Percentiles rank a stretch among this genome's conserved stretches.
These are phyloP conservation scores for Flexamia atlantica DNA, from an alignment of 2,888 invertebrate genomes.

Conservation along the genomic window DNA sequence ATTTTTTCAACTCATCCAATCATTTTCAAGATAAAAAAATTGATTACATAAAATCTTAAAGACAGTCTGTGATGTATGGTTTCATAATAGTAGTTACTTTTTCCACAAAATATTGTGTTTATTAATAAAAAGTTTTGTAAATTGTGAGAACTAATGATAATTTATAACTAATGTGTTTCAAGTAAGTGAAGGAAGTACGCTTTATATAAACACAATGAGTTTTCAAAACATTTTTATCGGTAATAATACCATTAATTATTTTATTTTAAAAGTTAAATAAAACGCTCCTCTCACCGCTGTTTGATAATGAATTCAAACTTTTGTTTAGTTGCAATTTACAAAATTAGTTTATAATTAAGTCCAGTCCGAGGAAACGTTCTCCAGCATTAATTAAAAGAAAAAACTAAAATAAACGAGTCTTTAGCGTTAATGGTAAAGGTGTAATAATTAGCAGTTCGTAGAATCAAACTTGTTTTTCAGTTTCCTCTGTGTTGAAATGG, in stretches of 20 bases:
- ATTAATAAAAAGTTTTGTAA: too few species aligned
- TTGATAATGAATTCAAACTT: conserved; percentile 8
- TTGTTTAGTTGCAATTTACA: conserved; percentile 2
- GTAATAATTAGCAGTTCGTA: background rate
- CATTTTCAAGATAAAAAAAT: too few species aligned
- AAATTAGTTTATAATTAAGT: conserved; percentile 20
- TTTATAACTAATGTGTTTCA: background rate
- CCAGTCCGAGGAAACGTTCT: background rate
- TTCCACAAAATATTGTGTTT: too few species aligned
- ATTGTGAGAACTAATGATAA: too few species aligned
- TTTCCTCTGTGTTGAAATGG: background rate
- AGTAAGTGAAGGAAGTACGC: conserved; percentile 3
- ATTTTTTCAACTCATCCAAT: too few species aligned
- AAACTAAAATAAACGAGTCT: background rate
- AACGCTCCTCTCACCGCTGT: background rate
- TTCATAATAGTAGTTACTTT: too few species aligned
- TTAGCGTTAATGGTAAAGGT: background rate
- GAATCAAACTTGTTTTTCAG: background rate
- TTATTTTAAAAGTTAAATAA: background rate
- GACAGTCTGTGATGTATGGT: too few species aligned
- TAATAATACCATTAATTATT: background rate
- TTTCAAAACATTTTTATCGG: background rate
- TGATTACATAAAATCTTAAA: too few species aligned
- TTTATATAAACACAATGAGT: too few species aligned
- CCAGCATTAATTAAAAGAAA: background rate